Evolutionary conservation across 2,888 invertebrate genomes (phyloP), one percentile per base, ranked within the genome.

Genomic region (Limnephilus marmoratus): DNA sequence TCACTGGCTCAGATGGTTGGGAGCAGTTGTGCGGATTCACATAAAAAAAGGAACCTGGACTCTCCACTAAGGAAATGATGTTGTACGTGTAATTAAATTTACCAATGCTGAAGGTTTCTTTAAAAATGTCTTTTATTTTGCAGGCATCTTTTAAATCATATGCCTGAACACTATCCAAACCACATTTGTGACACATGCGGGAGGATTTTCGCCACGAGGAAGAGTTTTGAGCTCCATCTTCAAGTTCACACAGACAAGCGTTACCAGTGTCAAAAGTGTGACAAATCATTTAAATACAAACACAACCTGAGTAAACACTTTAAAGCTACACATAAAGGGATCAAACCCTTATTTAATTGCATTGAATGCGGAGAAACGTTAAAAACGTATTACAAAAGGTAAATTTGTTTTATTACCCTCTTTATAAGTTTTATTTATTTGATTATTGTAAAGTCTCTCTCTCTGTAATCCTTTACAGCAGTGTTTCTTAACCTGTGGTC

Each of bases 101-200:
- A 18, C 53, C 53, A 31, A 31, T 31, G 31, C 31, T 45, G 12
- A 24, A 68, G 24, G 68, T 68, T 68, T 68, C 24, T 68, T 24
- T n/a, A 68, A 68, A 68, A 68, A 68, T 24, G 0, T 1, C 1
- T 24, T 24, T 68, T 85, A 31, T 90, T 1, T 92, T 91, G 15
- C 90, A 94, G 93, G 24, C 93, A 94, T 13, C 92, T 94, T 15
- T 15, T 90, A n/a, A 92, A 93, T 24, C 94, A 94, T 89, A 93
- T 94, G 93, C 94, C 93, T 2, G 92, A 93, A 80, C 94, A 94
- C 81, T 93, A 91, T 86, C 93, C 94, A 11, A 93, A 93, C 81
- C 92, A 94, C 85, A 93, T 93, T n/a, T 94, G 94, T 83, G 93
- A 94, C 45, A 92, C 92, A 31, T 94, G 94, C 31, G 94, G 94